Conservation (phyloP, 2,113 vertebrate genomes). For the Sardina pilchardus region DNA sequence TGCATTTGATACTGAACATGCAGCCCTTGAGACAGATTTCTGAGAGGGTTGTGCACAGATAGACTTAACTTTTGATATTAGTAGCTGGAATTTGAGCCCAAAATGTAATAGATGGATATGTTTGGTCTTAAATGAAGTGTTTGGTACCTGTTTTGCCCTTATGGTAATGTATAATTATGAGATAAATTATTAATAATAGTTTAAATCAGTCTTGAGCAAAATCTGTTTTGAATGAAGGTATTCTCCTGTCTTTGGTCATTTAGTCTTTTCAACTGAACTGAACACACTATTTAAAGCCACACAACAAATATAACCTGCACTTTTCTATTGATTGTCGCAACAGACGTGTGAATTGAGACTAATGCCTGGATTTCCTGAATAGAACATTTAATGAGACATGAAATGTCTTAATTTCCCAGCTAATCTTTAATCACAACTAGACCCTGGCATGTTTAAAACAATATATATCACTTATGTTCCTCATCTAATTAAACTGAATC, state of each 20-base stretch:
- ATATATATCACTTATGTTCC: background rate
- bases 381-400: background rate
- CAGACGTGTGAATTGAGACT: background rate
- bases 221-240: no score
- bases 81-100: background rate
- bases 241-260: background rate
- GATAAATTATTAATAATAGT: background rate
- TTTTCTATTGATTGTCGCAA: background rate
- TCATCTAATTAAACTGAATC: background rate
- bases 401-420: background rate
- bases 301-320: background rate
- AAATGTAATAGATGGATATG: background rate
- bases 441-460: background rate
- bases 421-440: background rate
- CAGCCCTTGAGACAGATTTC: background rate
- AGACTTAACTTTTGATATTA: background rate
- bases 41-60: background rate
- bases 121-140: background rate
- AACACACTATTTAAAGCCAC: background rate
- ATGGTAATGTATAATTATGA: background rate
- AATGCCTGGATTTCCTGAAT: background rate
- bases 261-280: background rate
- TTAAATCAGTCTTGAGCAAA: background rate
- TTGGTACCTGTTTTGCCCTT: background rate
- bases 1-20: background rate